These are phyloP conservation scores for Lepidonotus clava DNA, from an alignment of 2,888 invertebrate genomes.

Conservation along the genomic window DNA sequence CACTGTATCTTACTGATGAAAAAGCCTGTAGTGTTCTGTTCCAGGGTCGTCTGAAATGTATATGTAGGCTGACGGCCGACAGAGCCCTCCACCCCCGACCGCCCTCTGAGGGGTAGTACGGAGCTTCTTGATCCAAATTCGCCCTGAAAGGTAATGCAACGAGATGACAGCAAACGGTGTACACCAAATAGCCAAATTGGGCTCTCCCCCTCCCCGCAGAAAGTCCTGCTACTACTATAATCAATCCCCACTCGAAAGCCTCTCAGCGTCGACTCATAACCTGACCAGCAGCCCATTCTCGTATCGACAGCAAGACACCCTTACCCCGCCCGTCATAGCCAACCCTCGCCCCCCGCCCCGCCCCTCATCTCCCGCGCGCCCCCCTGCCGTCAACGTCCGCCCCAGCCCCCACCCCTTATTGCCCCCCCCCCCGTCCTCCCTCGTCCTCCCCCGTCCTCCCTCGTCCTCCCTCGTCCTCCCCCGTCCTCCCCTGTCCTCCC, in stretches of 20 bases:
- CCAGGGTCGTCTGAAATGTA: too few relatives aligned
- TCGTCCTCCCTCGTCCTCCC: not conserved
- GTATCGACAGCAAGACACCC: not conserved
- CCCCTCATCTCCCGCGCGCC: not conserved
- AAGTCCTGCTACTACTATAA: not conserved
- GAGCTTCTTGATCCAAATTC: too few relatives aligned
- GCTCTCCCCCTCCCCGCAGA: too few relatives aligned
- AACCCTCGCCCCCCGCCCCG: not conserved
- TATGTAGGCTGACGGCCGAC: too few relatives aligned
- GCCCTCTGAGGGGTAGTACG: too few relatives aligned
- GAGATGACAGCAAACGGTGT: too few relatives aligned
- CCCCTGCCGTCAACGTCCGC: not conserved
- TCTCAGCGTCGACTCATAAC: not conserved
- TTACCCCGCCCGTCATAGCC: too few relatives aligned
- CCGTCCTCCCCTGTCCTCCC: not conserved
- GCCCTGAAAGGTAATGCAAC: too few relatives aligned
- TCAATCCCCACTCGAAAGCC: not conserved
- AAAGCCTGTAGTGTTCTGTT: too few relatives aligned
- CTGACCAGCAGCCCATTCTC: not conserved
- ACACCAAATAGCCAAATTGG: too few relatives aligned
- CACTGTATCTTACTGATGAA: too few relatives aligned
- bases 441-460: not conserved
- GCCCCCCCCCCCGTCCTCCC: not conserved
- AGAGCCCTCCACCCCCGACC: too few relatives aligned
- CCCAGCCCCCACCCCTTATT: not conserved